These are phyloP conservation scores for Hirtodrosophila trivittata DNA, from an alignment of 2,888 invertebrate genomes.

Conservation along the genomic window DNA sequence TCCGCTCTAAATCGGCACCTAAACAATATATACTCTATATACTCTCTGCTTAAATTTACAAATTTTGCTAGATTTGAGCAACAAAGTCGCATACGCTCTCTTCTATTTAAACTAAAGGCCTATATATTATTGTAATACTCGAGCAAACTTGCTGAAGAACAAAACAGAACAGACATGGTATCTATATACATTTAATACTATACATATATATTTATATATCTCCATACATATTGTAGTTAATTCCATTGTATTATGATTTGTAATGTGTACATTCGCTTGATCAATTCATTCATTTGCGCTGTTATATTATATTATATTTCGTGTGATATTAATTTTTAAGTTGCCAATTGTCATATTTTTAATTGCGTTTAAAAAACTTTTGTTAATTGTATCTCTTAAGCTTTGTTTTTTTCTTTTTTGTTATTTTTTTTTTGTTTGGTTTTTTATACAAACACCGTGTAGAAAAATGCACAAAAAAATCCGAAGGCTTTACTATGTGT, in stretches of 20 bases:
- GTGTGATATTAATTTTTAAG: conserved; percentile 75
- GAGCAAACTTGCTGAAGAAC: conserved; percentile 36
- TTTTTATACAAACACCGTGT: conserved; percentile 58
- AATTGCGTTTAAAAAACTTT: conserved; percentile 30
- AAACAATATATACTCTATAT: conserved; percentile 36
- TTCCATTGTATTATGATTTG: conserved; percentile 47
- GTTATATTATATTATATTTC: conserved; percentile 48
- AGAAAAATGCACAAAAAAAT: conserved; percentile 72
- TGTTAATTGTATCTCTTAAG: conserved; percentile 10
- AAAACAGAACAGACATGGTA: conserved; percentile 18
- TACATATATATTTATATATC: conserved; percentile 23
- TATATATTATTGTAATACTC: conserved; percentile 46
- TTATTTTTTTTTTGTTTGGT: conserved; percentile 16
- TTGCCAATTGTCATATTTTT: conserved; percentile 39
- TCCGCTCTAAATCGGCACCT: conserved; percentile 69
- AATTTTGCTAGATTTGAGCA: conserved; percentile 35
- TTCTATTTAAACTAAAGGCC: conserved; percentile 29
- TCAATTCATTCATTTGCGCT: conserved; percentile 60
- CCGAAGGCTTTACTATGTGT: conserved; percentile 59
- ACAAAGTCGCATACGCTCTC: conserved; percentile 10
- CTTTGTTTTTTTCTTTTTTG: conserved; percentile 34
- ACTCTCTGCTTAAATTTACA: conserved; percentile 27
- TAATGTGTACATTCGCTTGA: conserved; percentile 58
- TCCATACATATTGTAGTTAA: conserved; percentile 22
- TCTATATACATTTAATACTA: conserved; percentile 11